Conservation (phyloP, 2,113 vertebrate genomes). For the Amblyopsis rosae region DNA sequence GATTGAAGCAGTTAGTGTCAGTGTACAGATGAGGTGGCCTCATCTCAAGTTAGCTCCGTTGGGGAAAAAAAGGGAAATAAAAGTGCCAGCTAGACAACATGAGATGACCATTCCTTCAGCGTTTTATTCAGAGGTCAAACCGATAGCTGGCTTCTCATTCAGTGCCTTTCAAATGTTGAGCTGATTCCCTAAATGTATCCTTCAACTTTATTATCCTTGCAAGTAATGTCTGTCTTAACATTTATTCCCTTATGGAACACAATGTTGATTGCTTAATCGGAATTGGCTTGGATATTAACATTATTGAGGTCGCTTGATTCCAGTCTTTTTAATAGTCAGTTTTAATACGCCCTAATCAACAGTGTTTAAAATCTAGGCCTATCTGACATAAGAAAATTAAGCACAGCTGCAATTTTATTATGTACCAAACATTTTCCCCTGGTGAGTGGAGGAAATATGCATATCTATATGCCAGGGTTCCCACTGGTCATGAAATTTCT, state of each 20-base stretch:
- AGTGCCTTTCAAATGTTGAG: slow-evolving; percentile 51
- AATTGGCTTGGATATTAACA: slow-evolving; percentile 53
- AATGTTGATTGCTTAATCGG: slow-evolving; percentile 62
- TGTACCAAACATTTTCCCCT: too few relatives aligned
- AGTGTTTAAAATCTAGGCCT: slow-evolving; percentile 11
- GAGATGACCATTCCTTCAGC: slow-evolving; percentile 62
- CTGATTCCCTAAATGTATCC: slow-evolving; percentile 60
- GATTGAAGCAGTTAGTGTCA: slow-evolving; percentile 64
- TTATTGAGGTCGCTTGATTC: slow-evolving; percentile 29
- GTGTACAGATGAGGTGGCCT: slow-evolving; percentile 59
- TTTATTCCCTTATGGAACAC: slow-evolving; percentile 54
- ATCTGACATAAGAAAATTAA: too few relatives aligned
- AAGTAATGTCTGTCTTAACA: slow-evolving; percentile 61
- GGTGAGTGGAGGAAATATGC: too few relatives aligned
- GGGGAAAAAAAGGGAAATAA: slow-evolving; percentile 17
- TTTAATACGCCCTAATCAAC: slow-evolving; percentile 5
- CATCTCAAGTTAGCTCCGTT: slow-evolving; percentile 49
- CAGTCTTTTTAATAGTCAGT: slow-evolving; percentile 10
- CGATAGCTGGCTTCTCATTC: slow-evolving; percentile 28
- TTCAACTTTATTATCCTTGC: slow-evolving; percentile 41
- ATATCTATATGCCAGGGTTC: too few relatives aligned
- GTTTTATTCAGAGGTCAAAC: slow-evolving; percentile 58
- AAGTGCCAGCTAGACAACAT: slow-evolving; percentile 69
- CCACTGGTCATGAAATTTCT: too few relatives aligned
- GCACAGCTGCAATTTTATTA: too few relatives aligned